Base-by-base conservation (phyloP, 2,888 invertebrate species). In the Drosophila neotestacea region DNA sequence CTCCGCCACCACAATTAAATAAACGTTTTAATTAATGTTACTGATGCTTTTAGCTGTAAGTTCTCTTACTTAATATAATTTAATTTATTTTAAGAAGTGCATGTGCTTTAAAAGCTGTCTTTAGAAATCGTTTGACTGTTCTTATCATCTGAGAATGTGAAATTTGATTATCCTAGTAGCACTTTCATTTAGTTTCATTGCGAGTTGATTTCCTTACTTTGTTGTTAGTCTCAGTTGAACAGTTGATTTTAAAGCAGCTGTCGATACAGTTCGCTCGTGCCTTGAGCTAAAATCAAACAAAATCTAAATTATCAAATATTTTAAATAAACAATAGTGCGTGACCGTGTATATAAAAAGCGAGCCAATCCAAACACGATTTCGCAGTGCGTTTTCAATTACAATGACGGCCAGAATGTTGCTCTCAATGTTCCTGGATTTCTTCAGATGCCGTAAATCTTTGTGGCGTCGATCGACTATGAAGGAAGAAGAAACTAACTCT, bases 351-450 rank as follows among this genome's bases (percentile, higher is more conserved):
- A 54, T 60, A 58, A 50, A 65, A 73, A 13, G 11, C 42, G 47
- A 36, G 30, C 27, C 9, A 6, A 13, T 11, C 10, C 4, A 30
- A 13, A 4, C 46, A 1, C 10, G 0, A 27, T 22, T 55, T 47
- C 27, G 69, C 55, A 79, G 62, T 73, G 22, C 16, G 28, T 47
- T 27, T 50, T 22, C 39, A 46, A 28, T 50, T 6, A 27, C 30
- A 56, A 77, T 77, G 77, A 46, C 48, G 7, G 42, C 47, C 58
- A 41, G 64, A 46, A 63, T 77, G 80, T 48, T 83, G 13, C 11
- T 88, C 36, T 59, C 67, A 4, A 50, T 71, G 1, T 27, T 88
- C 0, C n/a, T 71, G 55, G 58, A 83, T 11, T 39, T 88, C 2
- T 74, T 83, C 27, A 61, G 38, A 6, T 85, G 82, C 13, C 68